phyloP scores from a whole-genome alignment of 2,797 vertebrate genomes.

The Syngnathus acus region DNA sequence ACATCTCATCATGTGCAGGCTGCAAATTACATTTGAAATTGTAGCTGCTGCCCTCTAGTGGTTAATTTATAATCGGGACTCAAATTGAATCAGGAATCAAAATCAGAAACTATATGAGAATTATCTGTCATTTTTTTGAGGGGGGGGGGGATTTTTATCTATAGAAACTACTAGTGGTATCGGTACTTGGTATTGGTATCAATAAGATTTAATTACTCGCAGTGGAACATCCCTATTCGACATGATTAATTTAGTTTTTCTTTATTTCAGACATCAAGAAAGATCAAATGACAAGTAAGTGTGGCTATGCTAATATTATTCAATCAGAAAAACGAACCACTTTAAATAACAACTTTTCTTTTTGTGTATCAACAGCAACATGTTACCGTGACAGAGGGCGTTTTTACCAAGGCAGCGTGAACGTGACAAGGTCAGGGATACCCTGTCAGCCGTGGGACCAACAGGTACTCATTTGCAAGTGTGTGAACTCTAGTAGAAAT shows the following conservation, averaged over 20 bases:
- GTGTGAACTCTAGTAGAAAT: background rate
- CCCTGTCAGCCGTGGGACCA: conserved; percentile 82
- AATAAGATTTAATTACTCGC: no score
- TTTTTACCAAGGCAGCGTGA: conserved; percentile 80
- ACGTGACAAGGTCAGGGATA: conserved; percentile 73
- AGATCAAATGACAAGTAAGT: conserved; percentile 90
- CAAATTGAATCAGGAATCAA: no score
- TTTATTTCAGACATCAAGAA: conserved; percentile 77
- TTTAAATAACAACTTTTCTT: background rate
- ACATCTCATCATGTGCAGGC: background rate
- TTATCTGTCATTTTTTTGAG: no score
- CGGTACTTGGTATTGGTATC: no score
- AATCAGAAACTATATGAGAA: no score
- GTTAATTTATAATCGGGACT: no score
- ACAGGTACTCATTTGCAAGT: conserved; percentile 50
- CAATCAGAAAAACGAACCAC: background rate
- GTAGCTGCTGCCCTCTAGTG: no score
- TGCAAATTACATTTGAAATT: no score
- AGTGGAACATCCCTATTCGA: background rate
- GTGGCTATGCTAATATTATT: background rate
- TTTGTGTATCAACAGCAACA: conserved; percentile 55
- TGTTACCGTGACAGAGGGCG: conserved; percentile 80
- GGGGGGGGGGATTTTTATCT: no score
- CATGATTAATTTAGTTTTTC: background rate
- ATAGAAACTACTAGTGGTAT: no score